phyloP scores from a whole-genome alignment of 2,888 invertebrate species.

The Eledona agricola region DNA sequence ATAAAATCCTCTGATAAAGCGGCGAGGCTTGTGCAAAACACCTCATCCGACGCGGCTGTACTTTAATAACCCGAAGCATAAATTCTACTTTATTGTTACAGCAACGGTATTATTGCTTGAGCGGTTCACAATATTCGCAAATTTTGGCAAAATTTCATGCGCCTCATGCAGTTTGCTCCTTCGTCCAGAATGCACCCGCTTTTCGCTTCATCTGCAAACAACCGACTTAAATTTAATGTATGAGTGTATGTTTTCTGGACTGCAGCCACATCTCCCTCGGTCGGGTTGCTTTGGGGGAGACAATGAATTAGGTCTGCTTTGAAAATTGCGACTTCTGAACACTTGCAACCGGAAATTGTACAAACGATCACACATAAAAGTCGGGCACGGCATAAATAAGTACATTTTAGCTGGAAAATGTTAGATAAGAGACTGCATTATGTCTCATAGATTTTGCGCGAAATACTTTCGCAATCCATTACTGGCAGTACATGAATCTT shows the following conservation, averaged over 20 bases:
- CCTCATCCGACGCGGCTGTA: conserved; percentile 40
- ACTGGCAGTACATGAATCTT: no score
- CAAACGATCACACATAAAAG: conserved; percentile 1
- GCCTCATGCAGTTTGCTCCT: neutral
- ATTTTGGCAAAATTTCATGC: conserved; percentile 1
- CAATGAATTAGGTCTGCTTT: conserved; percentile 28
- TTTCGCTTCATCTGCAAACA: conserved; percentile 12
- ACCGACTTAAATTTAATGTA: conserved; percentile 17
- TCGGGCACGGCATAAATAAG: neutral
- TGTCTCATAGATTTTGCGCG: no score
- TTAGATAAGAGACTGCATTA: no score
- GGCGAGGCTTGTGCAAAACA: conserved; percentile 35
- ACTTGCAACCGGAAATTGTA: conserved; percentile 4
- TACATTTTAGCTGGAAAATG: no score
- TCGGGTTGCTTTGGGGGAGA: conserved; percentile 6
- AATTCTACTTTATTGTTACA: conserved; percentile 45
- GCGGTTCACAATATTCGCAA: conserved; percentile 14
- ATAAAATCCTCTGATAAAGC: conserved; percentile 43
- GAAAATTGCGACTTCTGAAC: conserved; percentile 16
- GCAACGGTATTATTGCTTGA: conserved; percentile 40
- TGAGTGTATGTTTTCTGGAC: conserved; percentile 9
- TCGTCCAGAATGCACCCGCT: neutral
- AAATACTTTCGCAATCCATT: no score
- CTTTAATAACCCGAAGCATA: conserved; percentile 45
- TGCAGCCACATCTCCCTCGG: conserved; percentile 5